phyloP scores from a whole-genome alignment of 2,797 vertebrate genomes.

The Hapalemur alaotrensis region DNA sequence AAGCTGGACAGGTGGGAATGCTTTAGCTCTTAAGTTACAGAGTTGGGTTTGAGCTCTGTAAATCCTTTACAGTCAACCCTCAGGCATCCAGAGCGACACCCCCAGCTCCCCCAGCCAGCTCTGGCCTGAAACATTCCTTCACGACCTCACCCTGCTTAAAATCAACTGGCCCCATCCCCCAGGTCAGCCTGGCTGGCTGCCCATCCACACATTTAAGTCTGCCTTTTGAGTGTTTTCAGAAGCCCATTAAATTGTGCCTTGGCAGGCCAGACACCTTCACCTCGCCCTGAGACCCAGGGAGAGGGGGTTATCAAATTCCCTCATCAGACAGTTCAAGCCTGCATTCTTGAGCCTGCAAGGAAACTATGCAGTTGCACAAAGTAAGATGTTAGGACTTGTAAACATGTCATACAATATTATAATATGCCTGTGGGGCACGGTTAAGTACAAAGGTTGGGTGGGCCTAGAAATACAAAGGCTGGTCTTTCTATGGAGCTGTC shows the following conservation, averaged over 20 bases:
- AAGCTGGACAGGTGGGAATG: conserved; percentile 87
- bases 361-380: conserved; percentile 74
- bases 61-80: conserved; percentile 83
- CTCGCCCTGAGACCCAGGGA: conserved; percentile 90
- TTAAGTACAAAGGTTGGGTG: conserved; percentile 48
- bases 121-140: conserved; percentile 88
- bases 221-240: conserved; percentile 92
- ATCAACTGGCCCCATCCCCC: conserved; percentile 85
- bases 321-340: conserved; percentile 83
- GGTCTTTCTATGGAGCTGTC: conserved; percentile 58
- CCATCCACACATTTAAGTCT: conserved; percentile 94
- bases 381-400: conserved; percentile 83
- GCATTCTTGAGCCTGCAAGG: conserved; percentile 71
- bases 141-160: conserved; percentile 87
- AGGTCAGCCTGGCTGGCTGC: conserved; percentile 91
- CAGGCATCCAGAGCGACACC: conserved; percentile 78
- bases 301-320: conserved; percentile 93
- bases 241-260: conserved; percentile 92
- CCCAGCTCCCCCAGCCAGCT: conserved; percentile 83
- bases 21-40: conserved; percentile 83
- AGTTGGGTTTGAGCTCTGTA: conserved; percentile 76
- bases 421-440: conserved; percentile 75
- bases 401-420: conserved; percentile 87
- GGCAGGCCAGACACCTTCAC: conserved; percentile 91
- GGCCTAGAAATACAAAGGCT: conserved; percentile 1